phyloP scores from a whole-genome alignment of 2,888 invertebrate species.

The Hololepta plana region DNA sequence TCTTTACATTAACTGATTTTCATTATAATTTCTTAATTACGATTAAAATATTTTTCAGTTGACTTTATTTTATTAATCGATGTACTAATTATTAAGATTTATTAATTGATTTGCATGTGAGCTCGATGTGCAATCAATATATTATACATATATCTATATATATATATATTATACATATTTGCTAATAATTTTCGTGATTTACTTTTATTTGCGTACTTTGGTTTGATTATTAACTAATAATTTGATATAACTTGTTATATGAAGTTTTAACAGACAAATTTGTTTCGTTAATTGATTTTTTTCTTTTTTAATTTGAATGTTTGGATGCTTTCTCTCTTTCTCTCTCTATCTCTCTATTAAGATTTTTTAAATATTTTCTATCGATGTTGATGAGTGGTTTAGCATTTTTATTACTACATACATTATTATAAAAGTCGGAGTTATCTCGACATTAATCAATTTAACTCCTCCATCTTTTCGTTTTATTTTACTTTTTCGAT shows the following conservation, averaged over 20 bases:
- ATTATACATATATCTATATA: constrained; percentile 15
- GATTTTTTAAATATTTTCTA: constrained; percentile 9
- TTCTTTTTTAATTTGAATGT: constrained; percentile 9
- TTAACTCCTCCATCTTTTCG: no score
- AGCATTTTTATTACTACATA: no score
- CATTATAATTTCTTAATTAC: no score
- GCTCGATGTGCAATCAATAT: constrained; percentile 17
- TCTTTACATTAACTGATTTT: constrained; percentile 4
- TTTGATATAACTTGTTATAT: constrained; percentile 5
- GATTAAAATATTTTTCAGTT: no score
- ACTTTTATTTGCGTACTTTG: background rate
- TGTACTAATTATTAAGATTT: no score
- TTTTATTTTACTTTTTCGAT: no score
- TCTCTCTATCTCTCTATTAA: constrained; percentile 13
- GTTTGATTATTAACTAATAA: constrained; percentile 1
- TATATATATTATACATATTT: constrained; percentile 10
- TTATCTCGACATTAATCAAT: no score
- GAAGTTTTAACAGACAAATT: constrained; percentile 1
- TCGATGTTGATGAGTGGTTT: constrained; percentile 27
- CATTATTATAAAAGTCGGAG: no score
- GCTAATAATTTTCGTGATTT: constrained; percentile 1
- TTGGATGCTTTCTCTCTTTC: constrained; percentile 10
- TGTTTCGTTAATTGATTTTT: constrained; percentile 7
- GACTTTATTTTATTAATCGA: no score
- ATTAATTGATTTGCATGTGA: constrained; percentile 18